These are phyloP conservation scores for Hyposmocoma kahamanoa DNA, from an alignment of 1,140 invertebrate species.

Conservation along the genomic window DNA sequence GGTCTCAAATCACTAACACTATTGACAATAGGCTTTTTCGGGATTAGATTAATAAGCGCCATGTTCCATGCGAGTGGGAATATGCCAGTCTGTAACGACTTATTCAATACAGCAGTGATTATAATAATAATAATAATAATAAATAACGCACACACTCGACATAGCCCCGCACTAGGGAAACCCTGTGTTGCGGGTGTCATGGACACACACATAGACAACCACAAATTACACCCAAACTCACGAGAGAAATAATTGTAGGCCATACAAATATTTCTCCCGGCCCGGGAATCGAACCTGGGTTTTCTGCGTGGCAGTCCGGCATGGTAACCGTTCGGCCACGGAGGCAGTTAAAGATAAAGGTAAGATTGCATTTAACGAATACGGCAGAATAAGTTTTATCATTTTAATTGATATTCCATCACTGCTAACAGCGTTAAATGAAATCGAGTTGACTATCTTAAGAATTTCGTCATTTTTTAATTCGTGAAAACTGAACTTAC, in stretches of 20 bases:
- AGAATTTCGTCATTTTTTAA: not conserved
- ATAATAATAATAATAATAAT: too few relatives aligned
- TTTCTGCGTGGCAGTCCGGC: too few relatives aligned
- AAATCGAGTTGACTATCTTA: not conserved
- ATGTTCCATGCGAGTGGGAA: slow-evolving; percentile 1
- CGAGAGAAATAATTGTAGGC: too few relatives aligned
- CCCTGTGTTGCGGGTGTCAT: too few relatives aligned
- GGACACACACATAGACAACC: too few relatives aligned
- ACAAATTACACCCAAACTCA: too few relatives aligned
- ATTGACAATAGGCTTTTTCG: not conserved
- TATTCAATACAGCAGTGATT: slow-evolving; percentile 1
- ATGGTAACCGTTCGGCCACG: too few relatives aligned
- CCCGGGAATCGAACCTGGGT: too few relatives aligned
- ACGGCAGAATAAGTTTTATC: not conserved
- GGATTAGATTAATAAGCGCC: slow-evolving; percentile 2
- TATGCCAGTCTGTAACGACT: not conserved
- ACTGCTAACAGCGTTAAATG: not conserved
- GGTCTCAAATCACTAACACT: not conserved
- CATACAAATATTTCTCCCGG: too few relatives aligned
- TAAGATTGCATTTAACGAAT: not conserved
- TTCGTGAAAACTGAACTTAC: not conserved
- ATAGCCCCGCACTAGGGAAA: too few relatives aligned
- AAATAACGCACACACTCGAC: too few relatives aligned
- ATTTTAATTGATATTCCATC: not conserved
- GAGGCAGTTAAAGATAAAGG: too few relatives aligned